phyloP scores from a whole-genome alignment of 1,140 invertebrate species.

The Drosophila lacertosa region DNA sequence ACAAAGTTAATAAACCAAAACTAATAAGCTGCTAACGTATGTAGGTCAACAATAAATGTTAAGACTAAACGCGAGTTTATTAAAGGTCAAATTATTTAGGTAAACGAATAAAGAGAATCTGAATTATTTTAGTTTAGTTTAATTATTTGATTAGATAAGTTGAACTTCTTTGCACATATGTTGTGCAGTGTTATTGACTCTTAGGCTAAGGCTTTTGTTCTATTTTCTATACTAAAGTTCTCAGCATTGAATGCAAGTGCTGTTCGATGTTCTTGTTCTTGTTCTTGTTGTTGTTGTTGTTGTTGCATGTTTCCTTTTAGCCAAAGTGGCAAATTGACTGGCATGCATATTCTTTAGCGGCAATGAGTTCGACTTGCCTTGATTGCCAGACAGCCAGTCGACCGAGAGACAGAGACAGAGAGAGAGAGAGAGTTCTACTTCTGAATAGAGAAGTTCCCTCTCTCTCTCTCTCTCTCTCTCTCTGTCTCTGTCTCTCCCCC shows the following conservation, averaged over 20 bases:
- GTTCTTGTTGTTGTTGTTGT: slow-evolving; percentile 53
- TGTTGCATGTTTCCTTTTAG: slow-evolving; percentile 78
- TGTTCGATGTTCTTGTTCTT: slow-evolving; percentile 61
- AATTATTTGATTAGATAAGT: neutral
- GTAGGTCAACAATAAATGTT: slow-evolving; percentile 3
- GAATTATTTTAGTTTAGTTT: too few relatives aligned
- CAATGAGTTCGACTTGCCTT: slow-evolving; percentile 45
- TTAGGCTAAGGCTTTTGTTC: slow-evolving; percentile 71
- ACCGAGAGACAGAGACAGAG: slow-evolving; percentile 5
- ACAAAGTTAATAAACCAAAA: slow-evolving; percentile 21
- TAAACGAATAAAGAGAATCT: neutral
- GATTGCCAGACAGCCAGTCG: slow-evolving; percentile 52
- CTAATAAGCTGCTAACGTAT: neutral
- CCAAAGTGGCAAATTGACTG: slow-evolving; percentile 82
- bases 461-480: too few relatives aligned
- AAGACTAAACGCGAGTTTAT: neutral
- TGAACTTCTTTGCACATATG: slow-evolving; percentile 5
- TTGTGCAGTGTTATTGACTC: slow-evolving; percentile 69
- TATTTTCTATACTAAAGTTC: slow-evolving; percentile 65
- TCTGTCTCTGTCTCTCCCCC: too few relatives aligned
- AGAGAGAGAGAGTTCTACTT: neutral
- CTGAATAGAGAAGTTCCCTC: neutral
- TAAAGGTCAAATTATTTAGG: neutral
- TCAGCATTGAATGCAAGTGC: slow-evolving; percentile 67
- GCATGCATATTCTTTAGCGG: slow-evolving; percentile 65